Evolutionary conservation across 1,140 invertebrate species (phyloP), one percentile per base, ranked within the genome.

Genomic region (Sminthurides bifidus): DNA sequence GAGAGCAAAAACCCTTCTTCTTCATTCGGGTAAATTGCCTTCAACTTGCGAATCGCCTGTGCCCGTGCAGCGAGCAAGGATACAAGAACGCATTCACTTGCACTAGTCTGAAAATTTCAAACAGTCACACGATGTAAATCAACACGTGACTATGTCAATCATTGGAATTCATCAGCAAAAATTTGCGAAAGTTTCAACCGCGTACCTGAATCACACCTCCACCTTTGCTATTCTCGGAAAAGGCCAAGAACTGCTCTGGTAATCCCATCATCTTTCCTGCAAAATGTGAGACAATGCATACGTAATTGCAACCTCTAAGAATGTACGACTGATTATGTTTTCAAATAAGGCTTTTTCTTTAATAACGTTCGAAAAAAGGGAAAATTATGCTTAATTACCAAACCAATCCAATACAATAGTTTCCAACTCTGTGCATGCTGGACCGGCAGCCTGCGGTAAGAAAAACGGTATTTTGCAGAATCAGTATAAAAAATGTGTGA

Each of bases 331-430:
- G 33, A 37, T 17, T 14, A 21, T 10, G 41, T 10, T 44, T 44
- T 44, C 19, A 44, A 35, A 35, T n/a, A 12, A n/a, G 10, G 33
- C 10, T 10, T 35, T 35, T 12, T n/a, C 10, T 12, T 35, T 35
- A 12, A n/a, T n/a, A 35, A n/a, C n/a, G n/a, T 35, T 35, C 10
- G n/a, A 35, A 35, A 35, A 35, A 35, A 10, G n/a, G 10, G 21
- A 10, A 14, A 12, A 44, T 15, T 21, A 8, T 12, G 19, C 45
- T 17, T 6, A 8, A 8, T 79, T 78, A 84, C 91, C 94, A 64
- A 98, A 77, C 95, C 94, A 98, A 72, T 98, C 92, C 45, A 95
- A 72, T 44, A 98, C 88, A 58, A 98, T 88, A 1, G 89, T 93
- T 75, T 98, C 95, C 50, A 98, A 73, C 75, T 98, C 95, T 2